Conservation (phyloP, 2,113 vertebrate genomes). For the Psilopsiagon aurifrons region DNA sequence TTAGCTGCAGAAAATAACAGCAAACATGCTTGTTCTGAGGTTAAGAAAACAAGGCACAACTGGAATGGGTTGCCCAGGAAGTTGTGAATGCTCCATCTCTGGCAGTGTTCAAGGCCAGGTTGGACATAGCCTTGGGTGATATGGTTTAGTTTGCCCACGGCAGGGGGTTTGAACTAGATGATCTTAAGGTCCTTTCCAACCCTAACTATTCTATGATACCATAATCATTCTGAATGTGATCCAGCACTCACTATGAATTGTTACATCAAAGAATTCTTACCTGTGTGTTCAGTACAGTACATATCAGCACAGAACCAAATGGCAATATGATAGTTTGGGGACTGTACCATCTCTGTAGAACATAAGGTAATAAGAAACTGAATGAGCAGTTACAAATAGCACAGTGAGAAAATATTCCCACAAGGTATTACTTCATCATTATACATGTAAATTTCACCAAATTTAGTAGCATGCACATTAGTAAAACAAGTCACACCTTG, state of each 20-base stretch:
- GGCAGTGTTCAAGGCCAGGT: too few species aligned
- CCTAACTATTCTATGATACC: too few species aligned
- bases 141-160: too few species aligned
- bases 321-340: neutral
- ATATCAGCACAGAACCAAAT: slow-evolving; percentile 30
- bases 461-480: neutral
- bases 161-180: too few species aligned
- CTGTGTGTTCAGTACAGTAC: slow-evolving; percentile 32
- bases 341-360: neutral
- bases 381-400: neutral
- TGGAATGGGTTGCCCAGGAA: too few species aligned
- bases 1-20: slow-evolving; percentile 41
- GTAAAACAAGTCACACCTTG: neutral
- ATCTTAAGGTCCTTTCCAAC: too few species aligned
- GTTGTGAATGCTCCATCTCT: too few species aligned
- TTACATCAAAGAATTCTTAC: slow-evolving; percentile 45
- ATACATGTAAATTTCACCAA: neutral
- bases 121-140: too few species aligned
- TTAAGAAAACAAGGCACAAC: neutral
- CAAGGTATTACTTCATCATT: neutral
- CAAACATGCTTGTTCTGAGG: slow-evolving; percentile 20
- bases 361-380: neutral
- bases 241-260: slow-evolving; percentile 32
- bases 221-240: slow-evolving; percentile 3
- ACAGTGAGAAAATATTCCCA: neutral